phyloP scores from a whole-genome alignment of 2,888 invertebrate species.

The Clepsis dumicolana region DNA sequence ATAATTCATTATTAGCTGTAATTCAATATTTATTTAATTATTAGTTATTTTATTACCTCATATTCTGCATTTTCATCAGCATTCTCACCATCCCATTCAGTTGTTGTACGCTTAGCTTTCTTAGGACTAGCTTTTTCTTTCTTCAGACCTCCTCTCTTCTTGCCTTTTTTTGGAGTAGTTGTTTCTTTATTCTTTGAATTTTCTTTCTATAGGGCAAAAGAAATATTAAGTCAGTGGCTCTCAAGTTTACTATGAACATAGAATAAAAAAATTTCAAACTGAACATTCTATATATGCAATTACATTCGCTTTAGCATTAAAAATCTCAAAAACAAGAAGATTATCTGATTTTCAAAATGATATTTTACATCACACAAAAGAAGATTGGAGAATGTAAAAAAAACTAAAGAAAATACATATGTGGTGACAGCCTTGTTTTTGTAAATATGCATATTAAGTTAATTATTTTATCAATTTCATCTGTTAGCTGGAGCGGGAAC shows the following conservation, averaged over 20 bases:
- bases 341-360: too few relatives aligned
- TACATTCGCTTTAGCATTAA: not conserved
- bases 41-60: conserved; percentile 70
- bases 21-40: too few relatives aligned
- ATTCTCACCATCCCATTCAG: conserved; percentile 71
- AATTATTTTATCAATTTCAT: too few relatives aligned
- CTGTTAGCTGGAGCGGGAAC: too few relatives aligned
- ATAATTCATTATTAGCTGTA: too few relatives aligned
- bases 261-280: not conserved
- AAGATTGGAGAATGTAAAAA: too few relatives aligned
- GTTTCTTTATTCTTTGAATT: conserved; percentile 65
- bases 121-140: conserved; percentile 66
- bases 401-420: too few relatives aligned
- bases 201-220: conserved; percentile 63
- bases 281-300: too few relatives aligned
- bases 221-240: conserved; percentile 15
- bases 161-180: conserved; percentile 56
- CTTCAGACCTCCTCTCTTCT: conserved; percentile 64
- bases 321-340: not conserved
- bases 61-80: conserved; percentile 87
- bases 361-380: too few relatives aligned
- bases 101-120: conserved; percentile 61
- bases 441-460: too few relatives aligned
- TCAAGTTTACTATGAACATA: not conserved
- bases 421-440: too few relatives aligned